Conservation (phyloP, 1,140 invertebrate genomes). For the Drosophila nannoptera region DNA sequence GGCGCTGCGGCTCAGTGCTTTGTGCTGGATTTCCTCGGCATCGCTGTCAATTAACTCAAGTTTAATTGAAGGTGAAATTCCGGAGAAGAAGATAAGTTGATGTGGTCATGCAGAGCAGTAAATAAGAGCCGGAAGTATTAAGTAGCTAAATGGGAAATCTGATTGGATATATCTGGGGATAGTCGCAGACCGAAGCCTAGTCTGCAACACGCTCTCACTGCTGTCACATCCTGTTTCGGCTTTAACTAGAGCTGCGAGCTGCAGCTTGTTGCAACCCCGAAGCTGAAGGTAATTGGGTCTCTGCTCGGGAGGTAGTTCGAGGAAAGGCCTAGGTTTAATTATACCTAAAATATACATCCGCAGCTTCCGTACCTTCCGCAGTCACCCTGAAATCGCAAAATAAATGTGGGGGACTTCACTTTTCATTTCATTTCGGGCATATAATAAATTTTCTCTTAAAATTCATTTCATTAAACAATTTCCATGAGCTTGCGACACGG, state of each 20-base stretch:
- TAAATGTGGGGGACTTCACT: constrained; percentile 48
- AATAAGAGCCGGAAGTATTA: constrained; percentile 42
- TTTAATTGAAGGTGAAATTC: constrained; percentile 77
- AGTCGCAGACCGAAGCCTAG: background rate
- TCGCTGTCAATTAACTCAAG: constrained; percentile 72
- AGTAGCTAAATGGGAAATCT: constrained; percentile 28
- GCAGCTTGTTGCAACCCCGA: constrained; percentile 8
- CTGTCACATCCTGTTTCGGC: constrained; percentile 1
- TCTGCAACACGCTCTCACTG: background rate
- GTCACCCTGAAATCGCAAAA: constrained; percentile 35
- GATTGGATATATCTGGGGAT: constrained; percentile 7
- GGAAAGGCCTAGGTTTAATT: constrained; percentile 52
- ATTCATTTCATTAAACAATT: constrained; percentile 76
- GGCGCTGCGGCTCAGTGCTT: constrained; percentile 35
- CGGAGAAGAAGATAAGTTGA: constrained; percentile 44
- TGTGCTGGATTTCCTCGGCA: constrained; percentile 51
- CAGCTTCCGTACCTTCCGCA: background rate
- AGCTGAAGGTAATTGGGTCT: constrained; percentile 31
- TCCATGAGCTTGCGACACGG: constrained; percentile 51
- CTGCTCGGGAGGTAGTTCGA: constrained; percentile 12
- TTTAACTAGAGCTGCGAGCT: background rate
- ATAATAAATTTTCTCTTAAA: constrained; percentile 74
- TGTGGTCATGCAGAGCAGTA: constrained; percentile 58
- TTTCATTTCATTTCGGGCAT: constrained; percentile 69
- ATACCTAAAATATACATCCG: constrained; percentile 57